Base-by-base conservation (phyloP, 2,113 vertebrate genomes). In the Delphinapterus leucas region DNA sequence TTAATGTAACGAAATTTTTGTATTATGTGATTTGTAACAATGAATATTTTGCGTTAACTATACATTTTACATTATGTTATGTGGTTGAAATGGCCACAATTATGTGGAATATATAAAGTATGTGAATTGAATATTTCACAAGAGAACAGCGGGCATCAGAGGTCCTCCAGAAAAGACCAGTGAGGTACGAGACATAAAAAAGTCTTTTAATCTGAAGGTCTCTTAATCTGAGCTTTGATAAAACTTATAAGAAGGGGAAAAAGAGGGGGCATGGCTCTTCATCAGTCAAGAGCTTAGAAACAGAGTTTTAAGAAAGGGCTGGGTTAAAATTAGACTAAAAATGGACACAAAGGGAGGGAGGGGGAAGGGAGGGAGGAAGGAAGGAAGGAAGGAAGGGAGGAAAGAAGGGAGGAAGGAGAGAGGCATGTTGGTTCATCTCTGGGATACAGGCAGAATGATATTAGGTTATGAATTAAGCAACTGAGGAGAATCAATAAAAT, bases 331-430 rank as follows among this genome's bases (percentile, higher is more conserved):
- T 71, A 55, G 31, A 2, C 21, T 93, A 26, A 61, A 83, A 63
- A 65, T 2, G 20, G 23, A 15, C 20, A 90, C 5, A 3, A 31
- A 73, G 26, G n/a, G 1, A 93, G 15, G 8, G 8, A 49, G 4
- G 14, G 6, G 31, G 3, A 53, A 53, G 49, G n/a, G 2, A 93
- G 15, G 8, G 8, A 63, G 2, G 41, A 33, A 23, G 3, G 14
- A 44, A 25, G 31, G 2, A 94, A 2, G 13, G 15, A n/a, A 2
- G 6, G 5, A 41, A 11, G 1, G 1, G 11, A 5, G 0, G 0
- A 13, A 36, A 11, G 33, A 15, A 33, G 12, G 23, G 2, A 49
- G 5, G 14, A 8, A 73, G 8, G 11, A 10, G 6, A 26, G 3
- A n/a, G 6, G 21, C 7, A 44, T 31, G 1, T 9, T 49, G 47